Evolutionary conservation across 2,797 vertebrate species (phyloP).

Genomic region (Gephyroberyx darwinii): DNA sequence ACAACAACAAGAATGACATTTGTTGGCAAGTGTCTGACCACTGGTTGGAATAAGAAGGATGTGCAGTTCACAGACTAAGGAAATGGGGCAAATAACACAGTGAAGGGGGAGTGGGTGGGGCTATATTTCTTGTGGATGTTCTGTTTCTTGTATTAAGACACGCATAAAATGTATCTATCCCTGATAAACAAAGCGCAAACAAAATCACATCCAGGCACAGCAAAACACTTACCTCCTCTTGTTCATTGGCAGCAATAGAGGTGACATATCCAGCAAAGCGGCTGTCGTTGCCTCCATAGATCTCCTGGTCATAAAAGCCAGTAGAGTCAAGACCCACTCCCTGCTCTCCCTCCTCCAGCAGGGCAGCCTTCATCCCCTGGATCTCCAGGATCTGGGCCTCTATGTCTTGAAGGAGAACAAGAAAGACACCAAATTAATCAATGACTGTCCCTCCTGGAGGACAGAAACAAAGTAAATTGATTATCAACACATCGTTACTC

Average conservation of each 20-base stretch:
- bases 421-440: neutral
- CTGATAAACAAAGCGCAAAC: neutral
- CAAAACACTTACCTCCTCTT: slow-evolving; percentile 91
- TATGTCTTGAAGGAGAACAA: slow-evolving; percentile 66
- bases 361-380: slow-evolving; percentile 95
- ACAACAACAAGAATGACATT: neutral
- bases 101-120: neutral
- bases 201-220: neutral
- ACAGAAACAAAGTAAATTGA: neutral
- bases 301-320: slow-evolving; percentile 97
- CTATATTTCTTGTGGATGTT: no score
- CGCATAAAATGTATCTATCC: neutral
- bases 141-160: no score
- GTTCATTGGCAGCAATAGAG: slow-evolving; percentile 97
- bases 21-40: neutral
- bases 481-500: neutral
- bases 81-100: neutral
- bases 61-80: neutral
- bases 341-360: slow-evolving; percentile 87
- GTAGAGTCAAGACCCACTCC: slow-evolving; percentile 98
- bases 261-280: slow-evolving; percentile 98
- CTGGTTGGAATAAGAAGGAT: neutral
- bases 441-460: no score
- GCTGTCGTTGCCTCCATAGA: slow-evolving; percentile 97
- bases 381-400: slow-evolving; percentile 99